Conservation (phyloP, 2,888 invertebrate species). For the Oxytorus armatus region DNA sequence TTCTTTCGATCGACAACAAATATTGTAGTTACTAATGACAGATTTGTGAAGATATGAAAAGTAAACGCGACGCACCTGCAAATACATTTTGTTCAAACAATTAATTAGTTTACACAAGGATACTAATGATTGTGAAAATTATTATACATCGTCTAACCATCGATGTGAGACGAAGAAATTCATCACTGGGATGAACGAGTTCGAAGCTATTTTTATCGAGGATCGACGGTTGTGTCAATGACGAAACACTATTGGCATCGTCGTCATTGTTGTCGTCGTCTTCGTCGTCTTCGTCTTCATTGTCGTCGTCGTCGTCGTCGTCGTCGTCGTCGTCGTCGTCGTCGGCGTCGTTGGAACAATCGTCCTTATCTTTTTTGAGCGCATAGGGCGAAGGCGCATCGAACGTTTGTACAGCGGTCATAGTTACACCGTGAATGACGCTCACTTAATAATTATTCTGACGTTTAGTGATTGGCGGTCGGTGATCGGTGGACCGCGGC, state of each 20-base stretch:
- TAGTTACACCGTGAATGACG: slow-evolving; percentile 31
- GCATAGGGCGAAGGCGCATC: slow-evolving; percentile 74
- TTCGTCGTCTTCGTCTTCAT: slow-evolving; percentile 71
- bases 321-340: slow-evolving; percentile 42
- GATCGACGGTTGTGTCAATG: slow-evolving; percentile 74
- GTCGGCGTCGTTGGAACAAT: slow-evolving; percentile 55
- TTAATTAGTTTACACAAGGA: neutral
- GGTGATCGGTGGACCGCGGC: neutral
- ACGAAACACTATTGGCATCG: slow-evolving; percentile 71
- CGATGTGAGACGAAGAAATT: slow-evolving; percentile 77
- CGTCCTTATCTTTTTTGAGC: slow-evolving; percentile 67
- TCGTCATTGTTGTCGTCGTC: slow-evolving; percentile 69
- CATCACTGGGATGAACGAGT: slow-evolving; percentile 70
- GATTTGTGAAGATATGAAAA: slow-evolving; percentile 79
- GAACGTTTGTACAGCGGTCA: slow-evolving; percentile 71
- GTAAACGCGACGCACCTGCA: slow-evolving; percentile 78
- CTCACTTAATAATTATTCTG: neutral
- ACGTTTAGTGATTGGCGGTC: neutral
- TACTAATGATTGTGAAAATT: slow-evolving; percentile 9
- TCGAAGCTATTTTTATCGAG: slow-evolving; percentile 70
- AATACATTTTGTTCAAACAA: neutral
- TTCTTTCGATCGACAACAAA: slow-evolving; percentile 72
- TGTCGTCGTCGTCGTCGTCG: slow-evolving; percentile 47
- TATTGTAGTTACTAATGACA: slow-evolving; percentile 75
- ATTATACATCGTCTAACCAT: slow-evolving; percentile 71